A percentile compares a stretch with the other conserved stretches of the same genome.
Conservation (phyloP, 2,888 invertebrate species). For the Sicus ferrugineus region DNA sequence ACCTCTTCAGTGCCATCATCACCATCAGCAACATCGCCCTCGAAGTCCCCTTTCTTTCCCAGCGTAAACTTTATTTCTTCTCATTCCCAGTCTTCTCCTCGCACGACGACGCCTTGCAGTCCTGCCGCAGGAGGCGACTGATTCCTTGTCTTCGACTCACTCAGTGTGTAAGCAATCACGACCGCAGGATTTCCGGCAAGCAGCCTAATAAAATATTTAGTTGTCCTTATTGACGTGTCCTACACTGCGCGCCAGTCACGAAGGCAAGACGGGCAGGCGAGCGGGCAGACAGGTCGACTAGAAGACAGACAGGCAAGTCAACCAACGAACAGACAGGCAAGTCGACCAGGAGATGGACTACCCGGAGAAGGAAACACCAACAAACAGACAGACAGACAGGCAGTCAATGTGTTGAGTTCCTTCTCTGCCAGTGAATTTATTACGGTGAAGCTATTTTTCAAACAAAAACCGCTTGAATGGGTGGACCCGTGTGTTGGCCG, state of each 20-base stretch:
- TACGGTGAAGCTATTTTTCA: slow-evolving; percentile 18
- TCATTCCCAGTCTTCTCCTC: slow-evolving; percentile 26
- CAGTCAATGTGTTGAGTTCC: slow-evolving; percentile 13
- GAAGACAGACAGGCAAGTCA: too few relatives aligned
- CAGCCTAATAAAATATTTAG: slow-evolving; percentile 58
- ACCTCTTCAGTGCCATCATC: slow-evolving; percentile 43
- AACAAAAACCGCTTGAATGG: not conserved
- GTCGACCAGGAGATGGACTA: too few relatives aligned
- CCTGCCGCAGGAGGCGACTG: too few relatives aligned
- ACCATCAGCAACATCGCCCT: not conserved
- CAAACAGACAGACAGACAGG: not conserved
- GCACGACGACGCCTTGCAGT: slow-evolving; percentile 20
- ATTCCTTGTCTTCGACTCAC: slow-evolving; percentile 45
- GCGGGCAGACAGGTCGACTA: not conserved
- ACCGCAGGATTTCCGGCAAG: slow-evolving; percentile 50
- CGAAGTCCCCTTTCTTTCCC: slow-evolving; percentile 23
- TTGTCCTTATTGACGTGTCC: slow-evolving; percentile 57
- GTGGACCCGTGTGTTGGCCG: too few relatives aligned
- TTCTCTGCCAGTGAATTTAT: slow-evolving; percentile 28
- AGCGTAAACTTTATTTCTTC: too few relatives aligned
- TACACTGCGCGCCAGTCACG: not conserved
- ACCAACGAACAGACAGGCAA: not conserved
- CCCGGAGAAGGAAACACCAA: too few relatives aligned
- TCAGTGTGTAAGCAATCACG: slow-evolving; percentile 49
- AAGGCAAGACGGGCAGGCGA: too few relatives aligned